Percentiles rank a stretch among this genome's conserved stretches.
These are phyloP conservation scores for Propithecus coquereli DNA, from an alignment of 2,113 vertebrate genomes.

Conservation along the genomic window DNA sequence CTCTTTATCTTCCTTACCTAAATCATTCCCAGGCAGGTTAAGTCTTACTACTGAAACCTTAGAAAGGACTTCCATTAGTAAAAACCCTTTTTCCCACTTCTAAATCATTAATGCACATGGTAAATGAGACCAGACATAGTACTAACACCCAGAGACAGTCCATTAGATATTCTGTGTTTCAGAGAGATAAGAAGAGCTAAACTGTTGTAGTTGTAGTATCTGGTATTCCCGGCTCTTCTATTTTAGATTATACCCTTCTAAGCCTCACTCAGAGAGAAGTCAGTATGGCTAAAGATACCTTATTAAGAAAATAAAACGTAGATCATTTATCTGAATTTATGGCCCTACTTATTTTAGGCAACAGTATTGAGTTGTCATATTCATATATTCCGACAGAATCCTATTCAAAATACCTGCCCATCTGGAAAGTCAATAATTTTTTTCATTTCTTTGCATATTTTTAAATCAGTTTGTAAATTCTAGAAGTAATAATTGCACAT, in stretches of 20 bases:
- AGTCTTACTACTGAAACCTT: not conserved
- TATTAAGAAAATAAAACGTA: not conserved
- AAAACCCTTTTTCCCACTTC: not conserved
- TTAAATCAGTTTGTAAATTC: not conserved
- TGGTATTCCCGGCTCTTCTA: not conserved
- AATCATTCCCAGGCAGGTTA: not conserved
- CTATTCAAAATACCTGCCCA: not conserved
- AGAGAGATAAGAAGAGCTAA: not conserved
- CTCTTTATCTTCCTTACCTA: not conserved
- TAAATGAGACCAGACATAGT: not conserved
- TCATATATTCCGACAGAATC: not conserved
- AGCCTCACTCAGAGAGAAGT: not conserved
- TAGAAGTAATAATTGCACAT: not conserved
- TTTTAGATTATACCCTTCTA: not conserved
- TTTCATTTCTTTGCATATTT: not conserved
- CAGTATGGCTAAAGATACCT: not conserved
- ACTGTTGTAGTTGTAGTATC: not conserved
- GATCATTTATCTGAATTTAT: not conserved
- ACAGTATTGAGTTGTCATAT: not conserved
- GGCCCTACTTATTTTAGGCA: not conserved
- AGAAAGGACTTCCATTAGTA: not conserved
- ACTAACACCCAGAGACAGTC: not conserved
- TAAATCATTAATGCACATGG: constrained; percentile 24
- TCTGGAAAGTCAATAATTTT: not conserved
- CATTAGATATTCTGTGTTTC: not conserved